These are phyloP conservation scores for human (Homo sapiens) DNA, from an alignment of 2,113 vertebrate genomes.

Conservation along the genomic window DNA sequence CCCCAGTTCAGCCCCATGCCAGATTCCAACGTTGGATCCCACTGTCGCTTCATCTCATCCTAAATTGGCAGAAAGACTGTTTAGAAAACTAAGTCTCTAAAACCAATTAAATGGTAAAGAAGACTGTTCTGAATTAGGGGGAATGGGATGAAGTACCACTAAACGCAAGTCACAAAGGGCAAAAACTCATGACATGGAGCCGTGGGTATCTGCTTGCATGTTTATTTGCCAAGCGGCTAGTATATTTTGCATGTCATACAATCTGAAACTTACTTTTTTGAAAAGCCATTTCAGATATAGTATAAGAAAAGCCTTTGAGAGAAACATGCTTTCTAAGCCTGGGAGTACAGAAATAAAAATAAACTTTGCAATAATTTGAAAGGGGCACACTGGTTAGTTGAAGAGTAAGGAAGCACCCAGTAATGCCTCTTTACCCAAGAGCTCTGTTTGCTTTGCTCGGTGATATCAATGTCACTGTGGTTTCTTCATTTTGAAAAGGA, in stretches of 20 bases:
- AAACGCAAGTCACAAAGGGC: background rate
- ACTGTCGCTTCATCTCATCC: background rate
- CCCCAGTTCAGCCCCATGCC: rapidly evolving
- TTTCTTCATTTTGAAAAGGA: slow-evolving; percentile 43
- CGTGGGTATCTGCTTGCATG: rapidly evolving
- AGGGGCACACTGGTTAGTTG: background rate
- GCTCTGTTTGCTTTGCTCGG: background rate
- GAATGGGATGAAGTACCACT: background rate
- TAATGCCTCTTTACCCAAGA: background rate
- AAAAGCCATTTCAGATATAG: slow-evolving; percentile 2
- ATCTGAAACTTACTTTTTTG: background rate
- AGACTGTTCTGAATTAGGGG: background rate
- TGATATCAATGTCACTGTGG: background rate
- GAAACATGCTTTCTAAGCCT: background rate
- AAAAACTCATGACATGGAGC: background rate
- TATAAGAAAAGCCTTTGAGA: slow-evolving; percentile 46
- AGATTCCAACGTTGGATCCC: background rate
- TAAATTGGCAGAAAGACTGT: background rate
- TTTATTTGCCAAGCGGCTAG: background rate
- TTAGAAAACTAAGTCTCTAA: slow-evolving; percentile 7
- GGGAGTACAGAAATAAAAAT: slow-evolving; percentile 25
- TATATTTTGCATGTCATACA: background rate
- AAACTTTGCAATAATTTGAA: slow-evolving; percentile 52
- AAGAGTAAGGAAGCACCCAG: background rate
- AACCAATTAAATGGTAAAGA: background rate